A percentile compares a stretch with the other conserved stretches of the same genome.
These are phyloP conservation scores for Marmota monax DNA, from an alignment of 2,113 vertebrate genomes.

Conservation along the genomic window DNA sequence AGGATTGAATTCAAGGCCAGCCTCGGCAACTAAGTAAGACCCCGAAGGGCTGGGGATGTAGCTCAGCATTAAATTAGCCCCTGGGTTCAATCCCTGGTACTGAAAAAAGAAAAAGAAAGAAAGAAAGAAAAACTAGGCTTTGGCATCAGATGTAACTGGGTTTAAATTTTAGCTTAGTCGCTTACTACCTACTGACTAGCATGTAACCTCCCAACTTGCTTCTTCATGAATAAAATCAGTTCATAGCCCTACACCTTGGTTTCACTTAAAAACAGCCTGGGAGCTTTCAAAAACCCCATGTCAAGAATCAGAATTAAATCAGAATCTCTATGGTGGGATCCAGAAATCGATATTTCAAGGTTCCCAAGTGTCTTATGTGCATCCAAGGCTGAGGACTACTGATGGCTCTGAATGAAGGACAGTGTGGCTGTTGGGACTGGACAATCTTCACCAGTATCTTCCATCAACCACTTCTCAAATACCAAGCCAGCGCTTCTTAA, in stretches of 20 bases:
- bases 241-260: not conserved
- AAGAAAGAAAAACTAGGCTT: not conserved
- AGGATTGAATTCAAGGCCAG: too few relatives aligned
- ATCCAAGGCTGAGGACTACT: not conserved
- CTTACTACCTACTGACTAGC: not conserved
- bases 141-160: not conserved
- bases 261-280: not conserved
- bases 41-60: too few relatives aligned
- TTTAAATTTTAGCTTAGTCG: slow-evolving; percentile 2
- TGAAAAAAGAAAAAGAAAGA: too few relatives aligned
- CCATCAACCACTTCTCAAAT: not conserved
- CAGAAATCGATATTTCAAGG: not conserved
- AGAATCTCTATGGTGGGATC: not conserved
- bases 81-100: not conserved
- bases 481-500: not conserved
- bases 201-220: not conserved
- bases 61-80: too few relatives aligned
- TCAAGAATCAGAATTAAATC: not conserved
- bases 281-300: not conserved
- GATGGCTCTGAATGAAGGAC: not conserved
- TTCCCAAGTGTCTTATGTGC: not conserved
- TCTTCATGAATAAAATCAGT: not conserved
- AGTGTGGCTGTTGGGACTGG: not conserved
- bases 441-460: not conserved
- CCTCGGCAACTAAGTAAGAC: too few relatives aligned